Evolutionary conservation across 2,888 invertebrate species (phyloP), one percentile per base, ranked within the genome.

Genomic region (Gryllus longicercus): DNA sequence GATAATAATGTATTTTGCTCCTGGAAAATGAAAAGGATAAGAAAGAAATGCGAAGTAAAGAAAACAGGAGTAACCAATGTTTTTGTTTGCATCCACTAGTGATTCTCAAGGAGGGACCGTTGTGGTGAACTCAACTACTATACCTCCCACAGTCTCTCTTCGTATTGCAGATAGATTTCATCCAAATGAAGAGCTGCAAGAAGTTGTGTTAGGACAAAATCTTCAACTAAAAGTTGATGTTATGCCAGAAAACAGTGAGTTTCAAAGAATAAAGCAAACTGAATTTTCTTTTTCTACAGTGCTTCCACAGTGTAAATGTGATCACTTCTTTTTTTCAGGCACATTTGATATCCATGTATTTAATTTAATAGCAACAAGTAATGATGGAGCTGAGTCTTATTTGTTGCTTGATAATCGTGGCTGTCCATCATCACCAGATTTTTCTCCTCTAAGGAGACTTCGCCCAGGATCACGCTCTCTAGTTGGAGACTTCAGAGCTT

Each of bases 301-400:
- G 63, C 63, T 18, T 63, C n/a, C 63, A 63, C 4, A 63, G 8
- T 38, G 38, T 38, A 8, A 38, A 38, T 38, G 5, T 38, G 38
- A 38, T 38, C 38, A 38, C 0, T 38, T 8, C 5, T 38, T 38
- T 38, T 76, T 49, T 77, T 50, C 77, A 78, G 82, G 82, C 0
- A 78, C 81, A 21, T 85, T 83, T 82, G 87, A 86, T 74, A 86
- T 87, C 76, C 91, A 92, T 85, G 94, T 94, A 1, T 92, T 94
- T 78, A 94, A 95, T 84, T 87, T 96, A 80, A 90, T 95, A 74
- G 96, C 96, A 12, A 94, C 93, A 84, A 94, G 95, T 14, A 91
- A 92, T 79, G 90, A 91, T 79, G 93, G 93, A 1, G 92, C 93
- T 83, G 92, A 94, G 84, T 86, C 87, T 63, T 93, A 94, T 1